Percentiles rank a stretch among this genome's conserved stretches.
Conservation (phyloP, 1,140 invertebrate species). For the Zaprionus davidi region DNA sequence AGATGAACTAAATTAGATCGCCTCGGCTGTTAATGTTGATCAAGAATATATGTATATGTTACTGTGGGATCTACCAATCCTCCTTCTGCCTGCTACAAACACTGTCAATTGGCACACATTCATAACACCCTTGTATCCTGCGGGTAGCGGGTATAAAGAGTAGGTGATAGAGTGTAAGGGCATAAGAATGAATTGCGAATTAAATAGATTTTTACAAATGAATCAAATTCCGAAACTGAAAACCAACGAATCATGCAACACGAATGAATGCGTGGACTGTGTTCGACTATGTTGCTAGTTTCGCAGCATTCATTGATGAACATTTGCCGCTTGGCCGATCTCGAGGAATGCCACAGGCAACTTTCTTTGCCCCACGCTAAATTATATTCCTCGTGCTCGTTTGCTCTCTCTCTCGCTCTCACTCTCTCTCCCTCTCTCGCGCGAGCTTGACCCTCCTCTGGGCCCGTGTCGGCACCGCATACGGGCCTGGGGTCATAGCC, state of each 20-base stretch:
- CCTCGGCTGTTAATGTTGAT: no score
- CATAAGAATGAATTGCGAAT: neutral
- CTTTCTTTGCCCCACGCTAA: neutral
- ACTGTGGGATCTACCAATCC: no score
- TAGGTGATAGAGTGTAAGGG: neutral
- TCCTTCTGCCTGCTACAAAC: no score
- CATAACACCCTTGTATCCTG: no score
- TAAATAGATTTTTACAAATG: slow-evolving; percentile 9
- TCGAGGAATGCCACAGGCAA: neutral
- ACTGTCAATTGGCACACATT: no score
- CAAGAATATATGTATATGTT: no score
- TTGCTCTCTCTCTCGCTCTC: neutral
- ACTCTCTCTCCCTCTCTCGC: neutral
- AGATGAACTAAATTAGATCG: no score
- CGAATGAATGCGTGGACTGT: neutral
- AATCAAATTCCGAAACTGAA: slow-evolving; percentile 7
- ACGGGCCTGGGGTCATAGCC: neutral
- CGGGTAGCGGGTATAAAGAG: neutral
- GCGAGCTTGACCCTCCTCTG: neutral
- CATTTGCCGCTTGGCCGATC: neutral
- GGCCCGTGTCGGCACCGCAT: neutral
- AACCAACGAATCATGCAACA: neutral
- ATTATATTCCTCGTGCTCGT: neutral
- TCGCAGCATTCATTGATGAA: neutral
- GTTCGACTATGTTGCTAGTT: neutral